phyloP scores from a whole-genome alignment of 2,888 invertebrate genomes.

The Latrodectus elegans region DNA sequence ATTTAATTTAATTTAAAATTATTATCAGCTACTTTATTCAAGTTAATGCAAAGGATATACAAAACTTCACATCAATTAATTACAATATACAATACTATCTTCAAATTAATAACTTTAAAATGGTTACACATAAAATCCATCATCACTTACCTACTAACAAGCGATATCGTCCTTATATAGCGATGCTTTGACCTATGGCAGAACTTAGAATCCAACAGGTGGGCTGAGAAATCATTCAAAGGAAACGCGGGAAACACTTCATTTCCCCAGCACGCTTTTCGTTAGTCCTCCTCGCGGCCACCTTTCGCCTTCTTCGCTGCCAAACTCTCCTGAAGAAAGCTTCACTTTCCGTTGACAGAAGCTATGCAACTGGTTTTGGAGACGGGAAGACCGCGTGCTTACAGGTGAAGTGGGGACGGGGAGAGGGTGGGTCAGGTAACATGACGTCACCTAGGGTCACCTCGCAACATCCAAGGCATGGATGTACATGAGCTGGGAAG shows the following conservation, averaged over 20 bases:
- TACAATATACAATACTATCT: too few relatives aligned
- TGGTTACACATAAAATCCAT: too few relatives aligned
- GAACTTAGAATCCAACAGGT: conserved; percentile 51
- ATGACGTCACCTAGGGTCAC: conserved; percentile 28
- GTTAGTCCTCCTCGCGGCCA: conserved; percentile 8
- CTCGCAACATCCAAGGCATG: background rate
- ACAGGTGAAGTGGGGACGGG: conserved; percentile 35
- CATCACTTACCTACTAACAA: too few relatives aligned
- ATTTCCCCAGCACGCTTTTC: conserved; percentile 24
- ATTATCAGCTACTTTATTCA: too few relatives aligned
- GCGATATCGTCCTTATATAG: too few relatives aligned
- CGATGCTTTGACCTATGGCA: too few relatives aligned
- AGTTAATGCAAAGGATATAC: too few relatives aligned
- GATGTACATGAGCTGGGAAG: conserved; percentile 11
- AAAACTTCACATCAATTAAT: too few relatives aligned
- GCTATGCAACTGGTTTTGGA: conserved; percentile 48
- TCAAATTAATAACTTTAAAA: too few relatives aligned
- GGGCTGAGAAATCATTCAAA: conserved; percentile 32
- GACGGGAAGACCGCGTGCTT: conserved; percentile 1
- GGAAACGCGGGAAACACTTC: conserved; percentile 45
- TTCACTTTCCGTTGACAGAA: conserved; percentile 39
- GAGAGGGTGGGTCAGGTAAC: conserved; percentile 26
- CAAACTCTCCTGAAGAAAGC: conserved; percentile 7
- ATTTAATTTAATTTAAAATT: too few relatives aligned
- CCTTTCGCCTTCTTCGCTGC: conserved; percentile 14